Evolutionary conservation across 2,797 vertebrate genomes (phyloP), one percentile per base, ranked within the genome.

Genomic region (Lagodon rhomboides): DNA sequence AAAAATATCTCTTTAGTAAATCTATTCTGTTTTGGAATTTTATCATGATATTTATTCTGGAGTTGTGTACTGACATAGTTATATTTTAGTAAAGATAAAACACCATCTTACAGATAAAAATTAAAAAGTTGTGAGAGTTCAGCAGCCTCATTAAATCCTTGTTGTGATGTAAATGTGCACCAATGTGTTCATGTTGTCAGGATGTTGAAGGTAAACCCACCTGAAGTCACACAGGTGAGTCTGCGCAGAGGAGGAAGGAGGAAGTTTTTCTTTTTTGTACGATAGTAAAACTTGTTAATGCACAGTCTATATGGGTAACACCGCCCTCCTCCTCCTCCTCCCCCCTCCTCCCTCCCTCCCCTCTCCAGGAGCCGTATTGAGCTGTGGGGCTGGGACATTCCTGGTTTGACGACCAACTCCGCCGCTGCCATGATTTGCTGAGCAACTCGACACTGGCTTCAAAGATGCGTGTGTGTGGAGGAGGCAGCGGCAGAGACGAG

Each of bases 341-440:
- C 38, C n/a, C 53, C 23, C 60, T 50, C 12, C 51, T 43, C 27
- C 22, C 25, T 55, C 27, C 62, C 25, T 47, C 63, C 64, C 69
- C 80, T 71, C 77, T 85, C 68, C 84, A 80, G 88, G 84, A 92
- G 89, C 85, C 69, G 90, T 44, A 60, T 72, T 71, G 86, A 80
- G 92, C 92, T 88, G 89, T 59, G 87, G 94, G 93, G 93, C 80
- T 90, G 94, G 94, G 92, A 95, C 95, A 94, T 95, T 95, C 95
- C 94, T 95, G 89, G 71, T 92, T 90, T 93, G 92, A 95, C 92
- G 94, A 95, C 70, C 93, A 89, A 89, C 92, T 86, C 80, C 82
- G 86, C 73, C 86, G 89, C 92, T 91, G 90, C 93, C 85, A 82
- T 93, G 93, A 95, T 94, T 93, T 93, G 91, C 95, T 92, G 93